Evolutionary conservation across 2,797 vertebrate genomes (phyloP).

Genomic region (Salarias fasciatus): DNA sequence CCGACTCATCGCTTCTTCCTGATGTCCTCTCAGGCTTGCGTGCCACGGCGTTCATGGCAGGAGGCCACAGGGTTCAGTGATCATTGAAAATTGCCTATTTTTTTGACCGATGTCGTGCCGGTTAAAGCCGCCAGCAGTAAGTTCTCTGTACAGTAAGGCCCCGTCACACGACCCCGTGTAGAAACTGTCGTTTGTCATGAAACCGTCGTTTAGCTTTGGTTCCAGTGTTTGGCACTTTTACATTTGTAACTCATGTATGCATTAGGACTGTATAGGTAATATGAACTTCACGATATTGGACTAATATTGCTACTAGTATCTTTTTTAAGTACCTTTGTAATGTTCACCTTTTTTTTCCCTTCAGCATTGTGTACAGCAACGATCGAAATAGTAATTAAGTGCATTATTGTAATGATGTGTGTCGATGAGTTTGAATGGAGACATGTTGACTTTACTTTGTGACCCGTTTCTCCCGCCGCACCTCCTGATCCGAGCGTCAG

Average conservation of each 20-base stretch:
- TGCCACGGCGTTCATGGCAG: slow-evolving; percentile 17
- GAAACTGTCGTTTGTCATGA: slow-evolving; percentile 67
- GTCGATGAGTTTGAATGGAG: slow-evolving; percentile 68
- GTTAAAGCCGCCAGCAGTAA: slow-evolving; percentile 41
- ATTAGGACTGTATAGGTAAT: slow-evolving; percentile 77
- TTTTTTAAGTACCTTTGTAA: slow-evolving; percentile 80
- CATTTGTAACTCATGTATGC: slow-evolving; percentile 73
- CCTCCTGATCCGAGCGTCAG: slow-evolving; percentile 53
- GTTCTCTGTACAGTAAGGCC: slow-evolving; percentile 54
- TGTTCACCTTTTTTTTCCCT: slow-evolving; percentile 55
- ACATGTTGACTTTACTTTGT: slow-evolving; percentile 29
- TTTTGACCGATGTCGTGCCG: slow-evolving; percentile 6
- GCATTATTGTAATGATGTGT: slow-evolving; percentile 78
- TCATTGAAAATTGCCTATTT: background rate
- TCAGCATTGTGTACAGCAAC: slow-evolving; percentile 79
- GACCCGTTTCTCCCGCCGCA: slow-evolving; percentile 55
- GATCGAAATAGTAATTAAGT: slow-evolving; percentile 76
- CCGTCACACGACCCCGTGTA: slow-evolving; percentile 58
- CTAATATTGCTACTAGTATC: slow-evolving; percentile 71
- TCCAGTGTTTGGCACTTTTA: slow-evolving; percentile 67
- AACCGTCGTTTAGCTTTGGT: slow-evolving; percentile 54
- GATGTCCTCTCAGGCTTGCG: slow-evolving; percentile 41
- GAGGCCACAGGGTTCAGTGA: slow-evolving; percentile 12
- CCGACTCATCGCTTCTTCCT: slow-evolving; percentile 28
- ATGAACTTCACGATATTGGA: slow-evolving; percentile 67